phyloP scores from a whole-genome alignment of 2,888 invertebrate species.

The Leptopilina syphax region DNA sequence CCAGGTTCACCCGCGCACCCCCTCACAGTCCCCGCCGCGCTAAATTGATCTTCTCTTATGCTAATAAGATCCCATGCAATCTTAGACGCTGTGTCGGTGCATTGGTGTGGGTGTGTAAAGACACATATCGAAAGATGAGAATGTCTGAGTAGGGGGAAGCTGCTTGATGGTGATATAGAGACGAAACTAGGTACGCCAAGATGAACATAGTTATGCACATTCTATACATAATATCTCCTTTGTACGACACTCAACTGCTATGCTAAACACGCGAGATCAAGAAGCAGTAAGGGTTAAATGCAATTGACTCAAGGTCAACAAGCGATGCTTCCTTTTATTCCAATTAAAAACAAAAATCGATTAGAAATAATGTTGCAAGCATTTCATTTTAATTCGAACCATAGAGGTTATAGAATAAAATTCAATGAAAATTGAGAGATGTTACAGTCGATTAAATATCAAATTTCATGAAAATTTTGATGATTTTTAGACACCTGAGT shows the following conservation, averaged over 20 bases:
- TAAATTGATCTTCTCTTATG: slow-evolving; percentile 33
- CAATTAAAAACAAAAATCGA: too few relatives aligned
- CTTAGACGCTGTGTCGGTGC: neutral
- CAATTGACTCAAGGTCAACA: too few relatives aligned
- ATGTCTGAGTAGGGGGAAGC: too few relatives aligned
- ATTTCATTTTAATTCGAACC: too few relatives aligned
- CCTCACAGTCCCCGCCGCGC: neutral
- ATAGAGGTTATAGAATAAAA: too few relatives aligned
- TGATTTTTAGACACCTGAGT: too few relatives aligned
- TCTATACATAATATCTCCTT: slow-evolving; percentile 8
- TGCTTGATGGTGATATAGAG: slow-evolving; percentile 6
- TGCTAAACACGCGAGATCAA: slow-evolving; percentile 4
- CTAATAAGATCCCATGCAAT: slow-evolving; percentile 27
- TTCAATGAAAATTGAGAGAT: too few relatives aligned
- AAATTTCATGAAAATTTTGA: too few relatives aligned
- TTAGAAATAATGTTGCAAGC: too few relatives aligned
- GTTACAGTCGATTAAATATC: too few relatives aligned
- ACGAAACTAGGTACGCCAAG: neutral
- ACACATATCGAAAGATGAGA: neutral
- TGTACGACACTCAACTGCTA: slow-evolving; percentile 3
- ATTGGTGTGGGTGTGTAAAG: neutral
- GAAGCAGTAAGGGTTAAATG: neutral
- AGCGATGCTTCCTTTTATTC: too few relatives aligned
- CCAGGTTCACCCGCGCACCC: slow-evolving; percentile 3
- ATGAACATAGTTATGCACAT: slow-evolving; percentile 11